These are phyloP conservation scores for Lagenorhynchus albirostris DNA, from an alignment of 2,113 vertebrate species.

Conservation along the genomic window DNA sequence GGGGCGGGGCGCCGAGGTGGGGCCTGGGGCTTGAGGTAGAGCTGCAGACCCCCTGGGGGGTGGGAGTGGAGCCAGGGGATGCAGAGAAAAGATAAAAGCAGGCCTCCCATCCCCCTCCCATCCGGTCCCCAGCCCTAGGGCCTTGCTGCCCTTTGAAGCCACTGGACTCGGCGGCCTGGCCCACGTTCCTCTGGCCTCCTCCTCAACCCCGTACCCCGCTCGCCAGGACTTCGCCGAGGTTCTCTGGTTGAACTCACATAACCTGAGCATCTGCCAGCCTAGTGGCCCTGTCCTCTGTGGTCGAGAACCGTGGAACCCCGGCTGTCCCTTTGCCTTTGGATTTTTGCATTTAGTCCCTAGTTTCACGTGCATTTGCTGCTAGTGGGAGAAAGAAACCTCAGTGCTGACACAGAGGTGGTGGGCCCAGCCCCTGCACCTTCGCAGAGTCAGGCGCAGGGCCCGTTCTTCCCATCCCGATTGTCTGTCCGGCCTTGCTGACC, in stretches of 20 bases:
- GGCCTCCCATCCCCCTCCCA: not conserved
- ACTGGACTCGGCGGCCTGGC: not conserved
- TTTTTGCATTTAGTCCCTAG: rapidly evolving
- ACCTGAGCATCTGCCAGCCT: too few relatives aligned
- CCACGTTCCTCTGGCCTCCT: too few relatives aligned
- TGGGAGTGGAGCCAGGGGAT: too few relatives aligned
- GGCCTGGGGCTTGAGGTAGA: not conserved
- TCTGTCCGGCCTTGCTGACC: not conserved
- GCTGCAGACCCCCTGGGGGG: not conserved
- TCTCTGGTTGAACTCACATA: not conserved
- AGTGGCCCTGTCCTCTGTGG: rapidly evolving
- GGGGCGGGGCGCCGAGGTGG: not conserved
- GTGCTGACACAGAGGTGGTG: not conserved
- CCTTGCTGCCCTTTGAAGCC: not conserved
- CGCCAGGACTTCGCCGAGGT: rapidly evolving
- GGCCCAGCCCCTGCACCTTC: not conserved
- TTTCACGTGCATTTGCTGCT: not conserved
- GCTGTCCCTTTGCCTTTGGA: not conserved
- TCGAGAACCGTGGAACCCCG: rapidly evolving
- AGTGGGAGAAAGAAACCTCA: not conserved
- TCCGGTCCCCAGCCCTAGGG: not conserved
- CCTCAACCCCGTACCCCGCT: rapidly evolving
- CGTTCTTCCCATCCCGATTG: not conserved
- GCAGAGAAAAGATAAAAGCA: not conserved
- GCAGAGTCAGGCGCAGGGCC: not conserved